Evolutionary conservation across 2,797 vertebrate species (phyloP).

Genomic region (Paedocypris micromegethes): DNA sequence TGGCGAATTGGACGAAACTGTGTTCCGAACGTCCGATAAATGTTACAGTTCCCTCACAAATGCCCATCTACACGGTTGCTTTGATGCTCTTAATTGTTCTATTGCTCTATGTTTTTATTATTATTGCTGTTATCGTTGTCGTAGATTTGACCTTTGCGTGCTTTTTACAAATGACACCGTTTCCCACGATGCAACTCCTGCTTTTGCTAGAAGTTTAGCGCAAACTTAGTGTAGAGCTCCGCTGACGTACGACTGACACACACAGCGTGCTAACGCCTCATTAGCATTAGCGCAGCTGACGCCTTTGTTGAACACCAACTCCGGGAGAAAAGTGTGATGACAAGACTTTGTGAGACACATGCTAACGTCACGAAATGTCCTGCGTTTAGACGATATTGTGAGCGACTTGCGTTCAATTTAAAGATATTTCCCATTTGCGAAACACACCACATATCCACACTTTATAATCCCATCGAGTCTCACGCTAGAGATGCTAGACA

Average conservation of each 20-base stretch:
- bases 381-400: too few species aligned
- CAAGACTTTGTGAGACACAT: too few species aligned
- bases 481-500: too few species aligned
- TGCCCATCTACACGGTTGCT: conserved; percentile 43
- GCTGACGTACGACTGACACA: conserved; percentile 16
- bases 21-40: conserved; percentile 5
- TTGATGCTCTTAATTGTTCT: conserved; percentile 42
- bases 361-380: too few species aligned
- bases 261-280: background rate
- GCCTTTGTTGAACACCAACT: background rate
- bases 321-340: background rate
- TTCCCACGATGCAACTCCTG: conserved; percentile 27
- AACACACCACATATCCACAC: too few species aligned
- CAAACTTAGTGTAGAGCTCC: conserved; percentile 12
- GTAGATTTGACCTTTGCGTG: conserved; percentile 22
- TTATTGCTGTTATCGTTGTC: conserved; percentile 49
- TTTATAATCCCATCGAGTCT: too few species aligned
- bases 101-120: conserved; percentile 40
- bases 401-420: too few species aligned
- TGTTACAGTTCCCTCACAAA: too few species aligned
- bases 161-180: conserved; percentile 33
- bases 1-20: conserved; percentile 9
- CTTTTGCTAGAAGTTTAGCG: conserved; percentile 34
- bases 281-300: background rate
- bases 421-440: too few species aligned